Conservation (phyloP, 2,797 vertebrate genomes). For the Fistularia commersonii region DNA sequence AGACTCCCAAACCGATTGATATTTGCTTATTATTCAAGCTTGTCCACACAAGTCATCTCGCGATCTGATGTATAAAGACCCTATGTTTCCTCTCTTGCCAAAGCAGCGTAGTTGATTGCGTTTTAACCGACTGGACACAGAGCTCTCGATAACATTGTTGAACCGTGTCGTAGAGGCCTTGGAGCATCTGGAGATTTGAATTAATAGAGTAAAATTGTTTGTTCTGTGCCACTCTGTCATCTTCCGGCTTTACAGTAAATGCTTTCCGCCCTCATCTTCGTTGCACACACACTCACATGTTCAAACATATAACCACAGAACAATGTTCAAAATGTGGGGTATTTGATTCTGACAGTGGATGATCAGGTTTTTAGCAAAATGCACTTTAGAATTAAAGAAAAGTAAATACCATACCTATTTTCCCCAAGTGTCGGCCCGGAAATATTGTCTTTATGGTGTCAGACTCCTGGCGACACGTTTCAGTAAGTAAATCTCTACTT, state of each 20-base stretch:
- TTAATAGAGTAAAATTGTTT: neutral
- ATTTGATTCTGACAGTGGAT: too few relatives aligned
- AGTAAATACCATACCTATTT: too few relatives aligned
- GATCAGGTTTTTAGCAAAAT: too few relatives aligned
- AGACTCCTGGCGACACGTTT: slow-evolving; percentile 15
- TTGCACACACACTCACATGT: slow-evolving; percentile 12
- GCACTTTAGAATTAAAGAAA: too few relatives aligned
- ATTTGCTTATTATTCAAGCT: slow-evolving; percentile 26
- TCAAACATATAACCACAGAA: slow-evolving; percentile 15
- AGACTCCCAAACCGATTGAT: neutral
- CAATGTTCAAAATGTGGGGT: slow-evolving; percentile 1
- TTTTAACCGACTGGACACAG: too few relatives aligned
- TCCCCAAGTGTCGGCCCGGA: neutral
- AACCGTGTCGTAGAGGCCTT: slow-evolving; percentile 10
- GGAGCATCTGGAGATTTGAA: slow-evolving; percentile 8
- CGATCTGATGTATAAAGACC: slow-evolving; percentile 42
- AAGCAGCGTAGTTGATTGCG: slow-evolving; percentile 19
- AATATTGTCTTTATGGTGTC: slow-evolving; percentile 17
- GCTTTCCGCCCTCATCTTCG: slow-evolving; percentile 36
- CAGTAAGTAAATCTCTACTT: slow-evolving; percentile 25
- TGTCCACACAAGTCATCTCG: slow-evolving; percentile 18
- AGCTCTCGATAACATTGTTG: too few relatives aligned
- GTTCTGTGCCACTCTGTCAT: slow-evolving; percentile 3
- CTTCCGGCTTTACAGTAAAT: slow-evolving; percentile 46
- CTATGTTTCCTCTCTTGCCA: slow-evolving; percentile 37